A percentile compares a stretch with the other conserved stretches of the same genome.
These are phyloP conservation scores for Toxotes lorentzi DNA, from an alignment of 2,797 vertebrate species.

Conservation along the genomic window DNA sequence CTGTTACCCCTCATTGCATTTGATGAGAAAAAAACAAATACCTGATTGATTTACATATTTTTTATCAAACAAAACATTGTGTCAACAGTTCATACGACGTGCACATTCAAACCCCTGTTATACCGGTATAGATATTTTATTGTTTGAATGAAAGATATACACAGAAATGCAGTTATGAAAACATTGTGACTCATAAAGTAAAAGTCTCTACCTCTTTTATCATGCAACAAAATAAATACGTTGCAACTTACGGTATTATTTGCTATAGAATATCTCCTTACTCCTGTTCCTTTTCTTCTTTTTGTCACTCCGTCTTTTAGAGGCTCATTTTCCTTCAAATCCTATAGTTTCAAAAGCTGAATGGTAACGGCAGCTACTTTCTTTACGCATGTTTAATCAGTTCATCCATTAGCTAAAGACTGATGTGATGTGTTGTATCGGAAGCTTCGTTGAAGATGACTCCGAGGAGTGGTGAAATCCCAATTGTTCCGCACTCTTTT, in stretches of 20 bases:
- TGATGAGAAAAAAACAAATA: constrained; percentile 69
- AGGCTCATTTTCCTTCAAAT: constrained; percentile 43
- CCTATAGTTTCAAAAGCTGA: constrained; percentile 57
- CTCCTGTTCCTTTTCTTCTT: constrained; percentile 7
- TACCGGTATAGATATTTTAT: constrained; percentile 46
- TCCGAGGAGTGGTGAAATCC: constrained; percentile 40
- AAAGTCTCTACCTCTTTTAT: constrained; percentile 5
- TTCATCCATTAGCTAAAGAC: constrained; percentile 39
- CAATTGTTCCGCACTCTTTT: constrained; percentile 43
- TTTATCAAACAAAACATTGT: constrained; percentile 56
- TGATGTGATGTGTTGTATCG: constrained; percentile 39
- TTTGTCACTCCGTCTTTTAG: constrained; percentile 28
- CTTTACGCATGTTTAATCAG: constrained; percentile 37
- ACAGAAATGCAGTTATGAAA: constrained; percentile 11
- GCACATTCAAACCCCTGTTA: constrained; percentile 22
- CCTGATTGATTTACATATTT: constrained; percentile 52
- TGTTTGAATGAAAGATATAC: constrained; percentile 11
- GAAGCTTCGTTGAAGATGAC: constrained; percentile 30
- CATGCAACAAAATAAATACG: constrained; percentile 11
- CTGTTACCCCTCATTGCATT: constrained; percentile 54
- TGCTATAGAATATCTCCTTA: constrained; percentile 11
- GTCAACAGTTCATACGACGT: constrained; percentile 51
- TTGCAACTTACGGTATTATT: constrained; percentile 10
- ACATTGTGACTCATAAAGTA: not conserved
- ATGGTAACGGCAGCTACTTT: constrained; percentile 51